phyloP scores from a whole-genome alignment of 2,113 vertebrate species.

The Cavia aperea region DNA sequence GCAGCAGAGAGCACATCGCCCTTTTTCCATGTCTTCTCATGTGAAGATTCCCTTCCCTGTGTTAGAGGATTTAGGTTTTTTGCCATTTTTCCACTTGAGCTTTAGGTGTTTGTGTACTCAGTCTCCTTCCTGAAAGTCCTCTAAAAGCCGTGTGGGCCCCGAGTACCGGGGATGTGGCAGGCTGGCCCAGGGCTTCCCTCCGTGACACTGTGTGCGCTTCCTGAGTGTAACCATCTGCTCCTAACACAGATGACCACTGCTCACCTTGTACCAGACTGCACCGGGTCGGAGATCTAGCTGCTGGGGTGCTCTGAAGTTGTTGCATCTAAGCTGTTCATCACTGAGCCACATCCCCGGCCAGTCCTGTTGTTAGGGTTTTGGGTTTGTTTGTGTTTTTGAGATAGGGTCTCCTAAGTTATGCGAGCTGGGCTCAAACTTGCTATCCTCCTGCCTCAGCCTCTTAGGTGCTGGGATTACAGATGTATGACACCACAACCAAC shows the following conservation, averaged over 20 bases:
- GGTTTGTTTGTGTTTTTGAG: neutral
- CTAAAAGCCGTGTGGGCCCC: neutral
- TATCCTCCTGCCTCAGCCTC: neutral
- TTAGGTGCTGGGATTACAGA: neutral
- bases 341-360: neutral
- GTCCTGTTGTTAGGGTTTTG: neutral
- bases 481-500: neutral
- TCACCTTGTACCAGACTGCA: neutral
- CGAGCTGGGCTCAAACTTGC: neutral
- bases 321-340: neutral
- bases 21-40: neutral
- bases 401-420: neutral
- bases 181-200: neutral
- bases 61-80: neutral
- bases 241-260: neutral
- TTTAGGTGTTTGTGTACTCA: neutral
- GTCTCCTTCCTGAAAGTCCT: neutral
- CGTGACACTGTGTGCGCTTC: neutral
- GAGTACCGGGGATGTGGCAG: neutral
- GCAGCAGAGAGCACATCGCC: neutral
- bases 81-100: neutral
- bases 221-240: neutral
- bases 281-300: neutral
- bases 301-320: neutral
- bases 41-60: neutral